These are phyloP conservation scores for Nomada fucata DNA, from an alignment of 2,888 invertebrate genomes.

Conservation along the genomic window DNA sequence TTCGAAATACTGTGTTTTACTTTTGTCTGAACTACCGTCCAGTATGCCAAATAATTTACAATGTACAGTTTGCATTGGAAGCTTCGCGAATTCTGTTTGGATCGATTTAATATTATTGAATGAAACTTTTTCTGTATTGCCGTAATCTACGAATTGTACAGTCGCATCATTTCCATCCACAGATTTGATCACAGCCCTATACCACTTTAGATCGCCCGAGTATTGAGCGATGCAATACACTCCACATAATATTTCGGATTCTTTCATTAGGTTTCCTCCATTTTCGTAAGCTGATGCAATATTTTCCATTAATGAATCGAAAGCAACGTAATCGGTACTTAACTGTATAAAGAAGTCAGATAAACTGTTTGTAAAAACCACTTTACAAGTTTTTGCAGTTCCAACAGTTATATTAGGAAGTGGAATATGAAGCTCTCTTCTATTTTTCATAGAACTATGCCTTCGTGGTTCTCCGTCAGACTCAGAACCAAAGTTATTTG, in stretches of 20 bases:
- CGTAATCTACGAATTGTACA: conserved; percentile 90
- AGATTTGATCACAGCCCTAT: conserved; percentile 86
- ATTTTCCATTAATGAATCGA: conserved; percentile 75
- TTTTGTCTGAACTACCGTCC: conserved; percentile 55
- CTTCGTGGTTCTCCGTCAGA: not conserved
- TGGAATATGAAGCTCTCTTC: conserved; percentile 58
- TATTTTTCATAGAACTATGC: conserved; percentile 6
- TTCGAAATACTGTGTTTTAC: conserved; percentile 70
- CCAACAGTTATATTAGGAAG: conserved; percentile 71
- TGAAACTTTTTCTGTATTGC: conserved; percentile 87
- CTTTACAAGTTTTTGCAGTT: conserved; percentile 73
- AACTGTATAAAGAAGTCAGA: conserved; percentile 80
- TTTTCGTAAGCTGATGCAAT: conserved; percentile 74
- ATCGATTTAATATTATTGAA: conserved; percentile 84
- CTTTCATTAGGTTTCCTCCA: conserved; percentile 71
- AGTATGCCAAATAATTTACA: conserved; percentile 80
- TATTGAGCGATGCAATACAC: conserved; percentile 80
- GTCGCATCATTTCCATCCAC: conserved; percentile 84
- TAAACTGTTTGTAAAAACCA: conserved; percentile 74
- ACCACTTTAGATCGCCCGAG: conserved; percentile 88
- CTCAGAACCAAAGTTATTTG: not conserved
- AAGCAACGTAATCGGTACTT: conserved; percentile 72
- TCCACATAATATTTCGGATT: conserved; percentile 65
- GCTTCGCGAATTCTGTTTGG: conserved; percentile 74
- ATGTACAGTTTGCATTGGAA: conserved; percentile 81